phyloP scores from a whole-genome alignment of 2,113 vertebrate species.

The Sitta europaea region DNA sequence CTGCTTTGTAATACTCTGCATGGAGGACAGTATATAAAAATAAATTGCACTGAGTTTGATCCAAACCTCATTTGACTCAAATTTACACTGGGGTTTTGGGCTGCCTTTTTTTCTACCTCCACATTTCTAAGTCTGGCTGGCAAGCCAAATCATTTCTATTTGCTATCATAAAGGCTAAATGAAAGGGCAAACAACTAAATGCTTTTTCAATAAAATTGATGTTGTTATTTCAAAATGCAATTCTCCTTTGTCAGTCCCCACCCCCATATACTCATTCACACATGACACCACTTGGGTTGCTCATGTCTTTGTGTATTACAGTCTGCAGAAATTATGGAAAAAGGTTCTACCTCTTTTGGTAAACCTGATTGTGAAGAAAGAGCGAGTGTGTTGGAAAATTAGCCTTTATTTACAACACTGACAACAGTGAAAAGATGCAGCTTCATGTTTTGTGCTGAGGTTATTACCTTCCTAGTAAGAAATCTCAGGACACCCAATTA shows the following conservation, averaged over 20 bases:
- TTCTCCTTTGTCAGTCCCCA: neutral
- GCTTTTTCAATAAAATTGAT: slow-evolving; percentile 27
- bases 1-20: slow-evolving; percentile 29
- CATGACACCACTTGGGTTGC: neutral
- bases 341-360: neutral
- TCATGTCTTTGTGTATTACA: neutral
- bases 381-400: neutral
- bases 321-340: neutral
- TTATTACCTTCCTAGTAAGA: slow-evolving; percentile 46
- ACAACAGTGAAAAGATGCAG: slow-evolving; percentile 25
- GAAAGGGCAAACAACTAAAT: slow-evolving; percentile 35
- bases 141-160: slow-evolving; percentile 22
- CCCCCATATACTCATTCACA: neutral
- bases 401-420: slow-evolving; percentile 50
- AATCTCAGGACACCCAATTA: slow-evolving; percentile 70
- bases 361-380: neutral
- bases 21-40: slow-evolving; percentile 46
- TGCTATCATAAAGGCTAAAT: slow-evolving; percentile 43
- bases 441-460: neutral
- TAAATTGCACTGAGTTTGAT: slow-evolving; percentile 45
- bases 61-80: slow-evolving; percentile 53
- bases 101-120: neutral
- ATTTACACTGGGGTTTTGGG: slow-evolving; percentile 23
- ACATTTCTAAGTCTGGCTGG: neutral
- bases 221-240: slow-evolving; percentile 18